Evolutionary conservation across 2,888 invertebrate genomes (phyloP), one percentile per base, ranked within the genome.

Genomic region (Azorinus chamasolen): DNA sequence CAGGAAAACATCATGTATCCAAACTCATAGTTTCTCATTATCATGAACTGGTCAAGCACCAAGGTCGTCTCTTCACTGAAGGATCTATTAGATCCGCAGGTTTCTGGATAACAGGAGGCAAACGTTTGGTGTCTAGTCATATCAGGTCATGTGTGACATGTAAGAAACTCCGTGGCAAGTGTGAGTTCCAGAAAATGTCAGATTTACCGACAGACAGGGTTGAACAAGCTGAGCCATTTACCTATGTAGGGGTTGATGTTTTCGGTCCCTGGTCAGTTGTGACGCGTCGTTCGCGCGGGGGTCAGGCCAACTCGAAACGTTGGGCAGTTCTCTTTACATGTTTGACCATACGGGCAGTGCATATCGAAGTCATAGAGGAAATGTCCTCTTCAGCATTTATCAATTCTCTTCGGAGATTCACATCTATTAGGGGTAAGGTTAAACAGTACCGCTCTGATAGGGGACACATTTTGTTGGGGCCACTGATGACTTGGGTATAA

Each of bases 61-160:
- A 81, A 54, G 80, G 80, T 0, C 45, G 80, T 0, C 76, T 66
- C 27, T 70, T 77, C 18, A 81, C 73, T n/a, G 73, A 69, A n/a
- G 80, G 77, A 20, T 59, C 72, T n/a, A 45, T 81, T 5, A 45
- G 80, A 39, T 12, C 45, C 12, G 69, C 73, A 8, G 80, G 77
- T 8, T 71, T 64, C 25, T 81, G 73, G 80, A 74, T 77, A 3
- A 50, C 54, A 2, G 77, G 77, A 18, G 64, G 61, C 1, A 72
- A 70, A 27, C 45, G 64, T 0, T 48, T 59, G 14, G 55, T 76
- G 0, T 51, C 61, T 18, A 59, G 64, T n/a, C 5, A 68, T 8
- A 59, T 80, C 22, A 41, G 46, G 51, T 64, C 64, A 16, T 76
- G 79, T 61, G 61, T 76, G 14, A 51, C 16, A 5, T 80, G 79